phyloP scores from a whole-genome alignment of 2,888 invertebrate genomes.

The Agrotis clavis region DNA sequence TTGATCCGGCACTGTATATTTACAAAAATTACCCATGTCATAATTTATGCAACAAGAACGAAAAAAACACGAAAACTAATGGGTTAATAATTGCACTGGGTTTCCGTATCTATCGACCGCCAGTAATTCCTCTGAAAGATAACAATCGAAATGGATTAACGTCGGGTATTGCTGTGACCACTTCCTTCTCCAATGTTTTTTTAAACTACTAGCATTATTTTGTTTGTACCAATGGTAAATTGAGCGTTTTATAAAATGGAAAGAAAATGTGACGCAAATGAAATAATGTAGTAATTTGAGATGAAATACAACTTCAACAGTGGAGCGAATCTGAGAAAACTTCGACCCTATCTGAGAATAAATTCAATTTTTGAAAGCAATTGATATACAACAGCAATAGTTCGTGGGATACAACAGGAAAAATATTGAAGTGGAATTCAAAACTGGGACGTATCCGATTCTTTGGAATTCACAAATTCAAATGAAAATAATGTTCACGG shows the following conservation, averaged over 20 bases:
- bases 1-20: neutral
- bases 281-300: no score
- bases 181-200: slow-evolving; percentile 4
- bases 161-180: slow-evolving; percentile 16
- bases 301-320: no score
- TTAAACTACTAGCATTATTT: neutral
- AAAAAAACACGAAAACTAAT: slow-evolving; percentile 54
- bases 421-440: no score
- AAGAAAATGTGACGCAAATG: neutral
- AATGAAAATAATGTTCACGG: no score
- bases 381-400: no score
- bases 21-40: neutral
- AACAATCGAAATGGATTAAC: slow-evolving; percentile 62
- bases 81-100: slow-evolving; percentile 69
- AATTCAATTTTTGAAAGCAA: no score
- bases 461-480: no score
- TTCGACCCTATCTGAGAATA: no score
- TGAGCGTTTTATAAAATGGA: neutral
- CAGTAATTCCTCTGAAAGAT: slow-evolving; percentile 62
- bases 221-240: neutral
- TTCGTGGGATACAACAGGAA: no score
- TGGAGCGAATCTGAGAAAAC: no score
- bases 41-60: slow-evolving; percentile 11
- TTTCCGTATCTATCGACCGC: slow-evolving; percentile 56
- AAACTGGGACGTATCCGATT: no score